Evolutionary conservation across 1,140 invertebrate species (phyloP).

Genomic region (Chlorops oryzae): DNA sequence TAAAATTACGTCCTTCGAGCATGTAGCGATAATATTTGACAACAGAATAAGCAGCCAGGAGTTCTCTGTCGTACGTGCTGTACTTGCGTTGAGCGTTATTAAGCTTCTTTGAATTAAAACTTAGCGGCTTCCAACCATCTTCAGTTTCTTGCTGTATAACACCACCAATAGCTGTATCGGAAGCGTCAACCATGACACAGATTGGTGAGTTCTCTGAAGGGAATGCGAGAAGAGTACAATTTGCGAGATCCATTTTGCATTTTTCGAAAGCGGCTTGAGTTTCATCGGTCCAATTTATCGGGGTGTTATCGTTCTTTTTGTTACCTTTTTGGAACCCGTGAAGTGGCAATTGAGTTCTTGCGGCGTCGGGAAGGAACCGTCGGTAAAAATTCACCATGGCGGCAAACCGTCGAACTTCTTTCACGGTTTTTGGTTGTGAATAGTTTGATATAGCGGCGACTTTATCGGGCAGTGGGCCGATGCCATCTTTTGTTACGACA

Average conservation of each 20-base stretch:
- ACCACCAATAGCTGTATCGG: conserved; percentile 23
- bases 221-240: conserved; percentile 20
- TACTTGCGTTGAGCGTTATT: conserved; percentile 9
- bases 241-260: conserved; percentile 29
- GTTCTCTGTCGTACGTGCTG: conserved; percentile 35
- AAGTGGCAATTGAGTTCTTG: conserved; percentile 22
- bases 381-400: conserved; percentile 48
- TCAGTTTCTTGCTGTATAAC: conserved; percentile 23
- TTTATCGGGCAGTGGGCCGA: conserved; percentile 4
- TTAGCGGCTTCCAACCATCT: neutral
- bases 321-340: conserved; percentile 15
- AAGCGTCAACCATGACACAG: conserved; percentile 25
- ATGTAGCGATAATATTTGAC: conserved; percentile 17
- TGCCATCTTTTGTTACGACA: conserved; percentile 22
- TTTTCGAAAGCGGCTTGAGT: conserved; percentile 20
- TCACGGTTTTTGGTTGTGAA: conserved; percentile 29
- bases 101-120: neutral
- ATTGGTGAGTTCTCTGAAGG: conserved; percentile 12
- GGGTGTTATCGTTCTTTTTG: conserved; percentile 31
- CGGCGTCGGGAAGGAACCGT: conserved; percentile 28
- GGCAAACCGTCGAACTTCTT: conserved; percentile 42
- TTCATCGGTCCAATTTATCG: too few relatives aligned
- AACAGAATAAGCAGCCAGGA: conserved; percentile 33
- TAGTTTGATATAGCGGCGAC: conserved; percentile 20
- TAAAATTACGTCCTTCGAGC: conserved; percentile 44